These are phyloP conservation scores for Porites cylindrica DNA, from an alignment of 92 coral and sea anemone genomes.

Conservation along the genomic window DNA sequence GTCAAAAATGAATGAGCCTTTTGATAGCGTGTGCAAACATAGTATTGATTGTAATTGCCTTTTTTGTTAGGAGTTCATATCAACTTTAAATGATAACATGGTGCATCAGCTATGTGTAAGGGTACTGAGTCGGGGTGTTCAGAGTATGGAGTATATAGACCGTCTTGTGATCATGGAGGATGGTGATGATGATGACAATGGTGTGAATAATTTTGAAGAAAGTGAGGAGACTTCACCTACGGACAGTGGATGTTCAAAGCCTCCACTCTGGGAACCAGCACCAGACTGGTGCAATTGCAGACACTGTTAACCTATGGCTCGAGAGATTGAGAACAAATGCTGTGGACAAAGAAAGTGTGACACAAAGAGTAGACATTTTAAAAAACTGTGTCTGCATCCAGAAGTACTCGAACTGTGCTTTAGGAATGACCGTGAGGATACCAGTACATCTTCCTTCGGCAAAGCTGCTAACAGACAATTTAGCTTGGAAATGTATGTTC, in stretches of 20 bases:
- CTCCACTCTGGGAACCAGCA: conserved; percentile 13
- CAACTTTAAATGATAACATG: conserved; percentile 18
- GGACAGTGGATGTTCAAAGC: conserved; percentile 10
- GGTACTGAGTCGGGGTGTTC: conserved; percentile 43
- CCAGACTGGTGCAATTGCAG: conserved; percentile 45
- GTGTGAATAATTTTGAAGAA: not conserved
- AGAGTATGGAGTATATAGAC: conserved; percentile 40
- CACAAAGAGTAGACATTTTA: conserved; percentile 46
- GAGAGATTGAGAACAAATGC: conserved; percentile 19
- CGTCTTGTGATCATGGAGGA: conserved; percentile 37
- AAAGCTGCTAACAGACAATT: conserved; percentile 63
- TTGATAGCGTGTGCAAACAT: not conserved
- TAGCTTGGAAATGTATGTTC: conserved; percentile 23
- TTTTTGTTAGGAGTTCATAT: conserved; percentile 26
- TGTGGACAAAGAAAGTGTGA: conserved; percentile 47
- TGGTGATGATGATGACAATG: not conserved
- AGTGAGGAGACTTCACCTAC: not conserved
- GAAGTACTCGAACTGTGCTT: conserved; percentile 55
- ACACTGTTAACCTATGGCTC: conserved; percentile 39
- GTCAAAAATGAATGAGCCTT: too few species aligned
- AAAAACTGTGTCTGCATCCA: conserved; percentile 59
- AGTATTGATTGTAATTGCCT: not conserved
- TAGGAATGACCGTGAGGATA: conserved; percentile 60
- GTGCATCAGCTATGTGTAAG: conserved; percentile 16
- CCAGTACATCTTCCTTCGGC: conserved; percentile 56